These are phyloP conservation scores for Parapsyche elsis DNA, from an alignment of 1,140 invertebrate species.

Conservation along the genomic window DNA sequence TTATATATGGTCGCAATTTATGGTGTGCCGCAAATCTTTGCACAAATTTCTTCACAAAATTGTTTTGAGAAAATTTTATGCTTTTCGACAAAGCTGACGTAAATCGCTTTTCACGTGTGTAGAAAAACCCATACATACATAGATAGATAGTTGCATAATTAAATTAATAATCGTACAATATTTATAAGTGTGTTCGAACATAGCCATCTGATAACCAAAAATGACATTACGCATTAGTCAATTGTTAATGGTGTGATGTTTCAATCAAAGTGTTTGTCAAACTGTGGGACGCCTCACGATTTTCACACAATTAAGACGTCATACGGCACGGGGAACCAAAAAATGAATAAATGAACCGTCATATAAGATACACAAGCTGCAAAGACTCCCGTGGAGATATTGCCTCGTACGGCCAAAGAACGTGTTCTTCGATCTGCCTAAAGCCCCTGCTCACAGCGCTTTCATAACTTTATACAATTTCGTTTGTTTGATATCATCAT, in stretches of 20 bases:
- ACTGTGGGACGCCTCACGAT: conserved; percentile 51
- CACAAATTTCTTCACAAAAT: too few relatives aligned
- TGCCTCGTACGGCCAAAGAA: conserved; percentile 21
- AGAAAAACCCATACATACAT: too few relatives aligned
- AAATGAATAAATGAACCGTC: conserved; percentile 53
- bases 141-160: too few relatives aligned
- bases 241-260: conserved; percentile 49
- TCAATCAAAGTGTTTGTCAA: conserved; percentile 54
- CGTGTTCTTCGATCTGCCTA: conserved; percentile 22
- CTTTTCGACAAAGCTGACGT: too few relatives aligned
- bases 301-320: conserved; percentile 55
- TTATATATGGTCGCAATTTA: not conserved
- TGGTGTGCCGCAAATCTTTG: too few relatives aligned
- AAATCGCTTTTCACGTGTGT: too few relatives aligned
- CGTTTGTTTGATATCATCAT: not conserved
- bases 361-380: conserved; percentile 41
- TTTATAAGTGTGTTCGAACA: too few relatives aligned
- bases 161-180: not conserved
- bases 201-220: conserved; percentile 29
- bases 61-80: not conserved
- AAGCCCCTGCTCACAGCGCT: conserved; percentile 22
- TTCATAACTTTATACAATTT: not conserved
- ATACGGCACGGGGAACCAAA: conserved; percentile 48
- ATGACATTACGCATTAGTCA: conserved; percentile 33
- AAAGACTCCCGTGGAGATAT: conserved; percentile 39